Base-by-base conservation (phyloP, 2,113 vertebrate species). In the Rhinolophus ferrumequinum region DNA sequence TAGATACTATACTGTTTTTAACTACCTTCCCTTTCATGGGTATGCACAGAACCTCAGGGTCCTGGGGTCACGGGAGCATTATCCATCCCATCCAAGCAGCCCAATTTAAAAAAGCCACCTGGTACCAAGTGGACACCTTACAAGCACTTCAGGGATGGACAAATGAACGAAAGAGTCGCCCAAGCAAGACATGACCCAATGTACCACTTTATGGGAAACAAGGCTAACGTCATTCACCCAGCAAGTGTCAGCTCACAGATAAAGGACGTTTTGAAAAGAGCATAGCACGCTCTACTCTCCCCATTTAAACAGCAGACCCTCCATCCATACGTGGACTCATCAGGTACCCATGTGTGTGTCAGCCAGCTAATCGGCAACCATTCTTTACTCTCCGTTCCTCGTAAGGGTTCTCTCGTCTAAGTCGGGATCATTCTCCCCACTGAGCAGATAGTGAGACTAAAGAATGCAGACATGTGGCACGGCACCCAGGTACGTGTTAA, bases 201-300 rank as follows among this genome's bases (percentile, higher is more conserved):
- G 92, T 62, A 52, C 47, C 18, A 56, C 10, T 97, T 88, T 28
- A 47, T 50, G 47, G 66, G 67, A 97, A 95, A 72, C 33, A 73
- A 85, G 12, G 28, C 41, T 77, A 54, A 62, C 50, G 26, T 52
- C 81, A 70, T 62, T 66, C 38, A 44, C 10, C 41, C 41, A n/a
- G 72, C 44, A 91, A 2, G 24, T 9, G 4, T 73, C 50, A 33
- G 38, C 38, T 79, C 72, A 84, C 30, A 81, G 54, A 79, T 19
- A 93, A 13, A 88, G 13, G 54, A 33, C 87, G 52, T 70, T 75
- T 50, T 62, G 69, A 33, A 33, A 66, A 83, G 64, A 81, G 24
- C 9, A 10, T 28, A 12, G 6, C 8, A 33, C 0, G 13, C 8
- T 30, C 22, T 62, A 1, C 30, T 47, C 35, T n/a, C 52, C 9